A percentile compares a stretch with the other conserved stretches of the same genome.
Evolutionary conservation across 2,888 invertebrate genomes (phyloP).

Genomic region (Bembecia ichneumoniformis): DNA sequence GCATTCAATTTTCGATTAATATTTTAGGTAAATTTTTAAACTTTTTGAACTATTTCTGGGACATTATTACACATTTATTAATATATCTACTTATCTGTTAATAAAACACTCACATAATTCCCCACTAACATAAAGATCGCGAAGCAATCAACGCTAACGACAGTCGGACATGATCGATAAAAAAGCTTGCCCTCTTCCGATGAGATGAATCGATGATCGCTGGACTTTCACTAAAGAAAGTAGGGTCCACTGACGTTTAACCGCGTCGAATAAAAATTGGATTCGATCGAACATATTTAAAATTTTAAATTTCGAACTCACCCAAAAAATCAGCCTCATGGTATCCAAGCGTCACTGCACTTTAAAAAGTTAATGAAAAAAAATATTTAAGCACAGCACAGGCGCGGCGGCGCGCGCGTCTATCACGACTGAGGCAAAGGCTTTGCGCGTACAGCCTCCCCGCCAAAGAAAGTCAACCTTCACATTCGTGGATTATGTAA

Average conservation of each 20-base stretch:
- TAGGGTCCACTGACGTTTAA: slow-evolving; percentile 20
- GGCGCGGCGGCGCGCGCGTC: slow-evolving; percentile 58
- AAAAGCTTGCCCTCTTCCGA: slow-evolving; percentile 35
- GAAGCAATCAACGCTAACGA: slow-evolving; percentile 18
- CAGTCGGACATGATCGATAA: slow-evolving; percentile 29
- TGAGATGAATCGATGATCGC: slow-evolving; percentile 32
- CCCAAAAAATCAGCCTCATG: slow-evolving; percentile 66
- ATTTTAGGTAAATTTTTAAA: neutral
- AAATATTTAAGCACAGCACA: slow-evolving; percentile 43
- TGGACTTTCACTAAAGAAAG: slow-evolving; percentile 56
- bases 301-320: slow-evolving; percentile 26
- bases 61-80: neutral
- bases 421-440: slow-evolving; percentile 44
- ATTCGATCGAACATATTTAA: slow-evolving; percentile 7
- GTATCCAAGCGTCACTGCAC: slow-evolving; percentile 57
- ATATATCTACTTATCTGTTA: neutral
- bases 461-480: slow-evolving; percentile 61
- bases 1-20: neutral
- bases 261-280: neutral
- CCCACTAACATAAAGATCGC: slow-evolving; percentile 14
- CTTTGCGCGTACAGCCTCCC: slow-evolving; percentile 39
- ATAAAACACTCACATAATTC: neutral
- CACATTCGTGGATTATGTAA: slow-evolving; percentile 64
- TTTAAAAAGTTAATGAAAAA: slow-evolving; percentile 31
- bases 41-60: neutral